Conservation (phyloP, 2,113 vertebrate genomes). For the Recurvirostra avosetta region DNA sequence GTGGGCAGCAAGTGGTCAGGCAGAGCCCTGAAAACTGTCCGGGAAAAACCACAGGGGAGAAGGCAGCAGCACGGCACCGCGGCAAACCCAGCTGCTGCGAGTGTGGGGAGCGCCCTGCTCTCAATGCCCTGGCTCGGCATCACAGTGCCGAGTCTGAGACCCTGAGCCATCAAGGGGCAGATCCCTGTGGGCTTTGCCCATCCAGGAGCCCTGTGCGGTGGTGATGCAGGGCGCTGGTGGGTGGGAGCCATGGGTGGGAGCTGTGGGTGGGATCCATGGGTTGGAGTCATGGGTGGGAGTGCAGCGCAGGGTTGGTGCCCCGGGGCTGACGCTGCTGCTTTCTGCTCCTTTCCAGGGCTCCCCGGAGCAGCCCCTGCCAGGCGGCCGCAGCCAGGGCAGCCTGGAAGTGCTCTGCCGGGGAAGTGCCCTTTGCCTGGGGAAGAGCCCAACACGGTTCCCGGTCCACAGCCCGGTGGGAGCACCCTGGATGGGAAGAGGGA, state of each 20-base stretch:
- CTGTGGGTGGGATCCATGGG: not conserved
- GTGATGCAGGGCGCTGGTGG: not conserved
- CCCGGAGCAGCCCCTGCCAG: not conserved
- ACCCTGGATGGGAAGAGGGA: rapidly evolving
- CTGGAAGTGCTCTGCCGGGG: rapidly evolving
- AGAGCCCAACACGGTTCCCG: rapidly evolving
- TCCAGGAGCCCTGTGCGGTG: rapidly evolving
- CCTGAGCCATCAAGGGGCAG: not conserved
- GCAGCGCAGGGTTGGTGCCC: not conserved
- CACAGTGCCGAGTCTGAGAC: not conserved
- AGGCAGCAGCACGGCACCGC: rapidly evolving
- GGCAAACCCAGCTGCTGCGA: not conserved
- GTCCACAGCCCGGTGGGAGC: rapidly evolving
- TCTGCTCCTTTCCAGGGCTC: not conserved
- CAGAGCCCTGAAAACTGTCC: not conserved
- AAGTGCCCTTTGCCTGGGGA: not conserved
- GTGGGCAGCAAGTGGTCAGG: not conserved
- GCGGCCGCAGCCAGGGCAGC: not conserved
- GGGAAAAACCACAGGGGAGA: not conserved
- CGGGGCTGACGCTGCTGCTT: not conserved
- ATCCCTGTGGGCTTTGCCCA: not conserved
- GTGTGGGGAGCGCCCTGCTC: not conserved
- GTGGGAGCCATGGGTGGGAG: not conserved
- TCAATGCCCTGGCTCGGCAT: rapidly evolving
- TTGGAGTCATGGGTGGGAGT: not conserved